Percentiles rank a stretch among this genome's conserved stretches.
Evolutionary conservation across 2,113 vertebrate species (phyloP).

Genomic region (Chunga burmeisteri): DNA sequence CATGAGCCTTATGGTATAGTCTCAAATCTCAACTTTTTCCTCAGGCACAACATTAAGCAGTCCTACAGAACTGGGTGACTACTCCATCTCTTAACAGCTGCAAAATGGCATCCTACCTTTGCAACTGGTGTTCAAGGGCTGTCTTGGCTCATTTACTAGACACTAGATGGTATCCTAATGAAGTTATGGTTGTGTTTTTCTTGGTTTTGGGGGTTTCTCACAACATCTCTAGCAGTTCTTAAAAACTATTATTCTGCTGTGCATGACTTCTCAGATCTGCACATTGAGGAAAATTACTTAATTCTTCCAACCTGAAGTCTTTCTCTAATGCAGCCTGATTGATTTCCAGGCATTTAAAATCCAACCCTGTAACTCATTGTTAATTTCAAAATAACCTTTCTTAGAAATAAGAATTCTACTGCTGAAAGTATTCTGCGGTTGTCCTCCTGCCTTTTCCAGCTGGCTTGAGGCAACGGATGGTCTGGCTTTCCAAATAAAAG

Average conservation of each 20-base stretch:
- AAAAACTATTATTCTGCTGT: not conserved
- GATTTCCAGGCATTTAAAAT: not conserved
- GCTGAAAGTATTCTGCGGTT: not conserved
- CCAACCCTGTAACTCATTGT: not conserved
- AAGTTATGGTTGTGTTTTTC: not conserved
- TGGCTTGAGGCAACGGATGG: not conserved
- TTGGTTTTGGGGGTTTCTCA: not conserved
- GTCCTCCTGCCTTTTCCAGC: not conserved
- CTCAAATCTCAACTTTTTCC: not conserved
- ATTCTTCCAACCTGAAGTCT: not conserved
- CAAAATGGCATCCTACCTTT: not conserved
- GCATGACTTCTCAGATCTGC: not conserved
- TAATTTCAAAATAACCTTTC: not conserved
- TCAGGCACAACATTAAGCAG: rapidly evolving
- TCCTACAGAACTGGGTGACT: not conserved
- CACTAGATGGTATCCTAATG: not conserved
- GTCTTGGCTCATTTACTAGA: not conserved
- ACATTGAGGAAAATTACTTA: not conserved
- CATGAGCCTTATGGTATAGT: not conserved
- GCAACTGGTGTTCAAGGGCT: not conserved
- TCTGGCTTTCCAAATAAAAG: not conserved
- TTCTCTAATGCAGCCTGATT: not conserved
- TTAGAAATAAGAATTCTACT: not conserved
- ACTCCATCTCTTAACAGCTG: not conserved
- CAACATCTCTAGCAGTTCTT: not conserved